Base-by-base conservation (phyloP, 2,797 vertebrate genomes). In the Oophaga sylvatica region DNA sequence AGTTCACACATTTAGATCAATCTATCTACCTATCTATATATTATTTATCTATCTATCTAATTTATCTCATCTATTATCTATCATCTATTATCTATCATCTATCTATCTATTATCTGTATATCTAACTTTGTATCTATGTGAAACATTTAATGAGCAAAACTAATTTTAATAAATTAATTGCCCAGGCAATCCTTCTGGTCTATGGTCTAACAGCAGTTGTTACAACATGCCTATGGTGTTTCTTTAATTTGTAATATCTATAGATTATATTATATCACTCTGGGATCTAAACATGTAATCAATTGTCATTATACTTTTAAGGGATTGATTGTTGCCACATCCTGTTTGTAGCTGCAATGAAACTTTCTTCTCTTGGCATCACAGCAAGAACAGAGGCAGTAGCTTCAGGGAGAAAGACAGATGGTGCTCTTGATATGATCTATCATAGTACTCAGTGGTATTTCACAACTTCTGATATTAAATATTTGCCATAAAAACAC, bases 381-480 rank as follows among this genome's bases (percentile, higher is more conserved):
- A 60, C 17, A 57, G 15, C 67, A 71, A 83, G 48, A 57, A 71
- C 16, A 31, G 15, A 19, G 35, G 8, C 59, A 45, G 59, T 73
- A 83, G 81, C 82, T 84, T 62, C 11, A 7, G 68, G 83, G 83
- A 65, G 70, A 62, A 45, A 2, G 71, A 53, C 83, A 77, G 82
- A 84, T 84, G 71, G 83, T 31, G 6, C n/a, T 3, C 41, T 62
- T 63, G 57, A 63, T 76, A 77, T 65, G 35, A 63, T 77, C 56
- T 45, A n/a, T 53, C 48, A 17, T 26, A 31, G n/a, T 29, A n/a
- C 29, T 31, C 19, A 15, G 81, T 26, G 63, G 29, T 29, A 29
- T 6, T 35, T 59, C 15, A 53, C 15, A 77, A 84, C 35, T 63
- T 84, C 20, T 77, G 35, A 63, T 77, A 84, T 29, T 1, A 63